These are phyloP conservation scores for Acleris sparsana DNA, from an alignment of 2,888 invertebrate genomes.

Conservation along the genomic window DNA sequence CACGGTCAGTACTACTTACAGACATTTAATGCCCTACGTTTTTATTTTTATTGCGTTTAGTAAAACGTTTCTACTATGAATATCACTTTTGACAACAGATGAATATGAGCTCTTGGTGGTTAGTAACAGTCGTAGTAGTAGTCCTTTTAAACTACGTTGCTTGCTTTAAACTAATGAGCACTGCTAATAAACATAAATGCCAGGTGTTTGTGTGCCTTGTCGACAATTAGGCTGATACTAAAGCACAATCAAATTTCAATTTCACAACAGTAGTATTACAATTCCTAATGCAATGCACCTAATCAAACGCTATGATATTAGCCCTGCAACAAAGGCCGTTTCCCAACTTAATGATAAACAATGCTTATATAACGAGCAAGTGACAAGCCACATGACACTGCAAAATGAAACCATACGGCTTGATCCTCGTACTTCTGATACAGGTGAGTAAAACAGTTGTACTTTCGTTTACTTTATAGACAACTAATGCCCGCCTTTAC, in stretches of 20 bases:
- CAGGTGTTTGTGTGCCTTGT: not conserved
- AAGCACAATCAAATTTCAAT: conserved; percentile 3
- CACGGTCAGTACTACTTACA: too few relatives aligned
- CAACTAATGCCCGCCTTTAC: not conserved
- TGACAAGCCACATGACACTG: conserved; percentile 17
- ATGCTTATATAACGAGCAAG: conserved; percentile 29
- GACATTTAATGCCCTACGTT: too few relatives aligned
- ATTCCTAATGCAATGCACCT: conserved; percentile 16
- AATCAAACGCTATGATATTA: conserved; percentile 43
- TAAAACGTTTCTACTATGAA: too few relatives aligned
- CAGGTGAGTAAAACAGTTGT: conserved; percentile 59
- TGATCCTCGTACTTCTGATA: conserved; percentile 62
- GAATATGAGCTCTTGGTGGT: too few relatives aligned
- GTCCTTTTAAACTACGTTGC: too few relatives aligned
- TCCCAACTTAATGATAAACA: conserved; percentile 57
- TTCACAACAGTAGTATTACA: conserved; percentile 19
- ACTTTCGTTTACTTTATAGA: conserved; percentile 1
- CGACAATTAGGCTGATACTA: not conserved
- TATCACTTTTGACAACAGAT: too few relatives aligned
- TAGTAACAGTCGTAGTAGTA: too few relatives aligned
- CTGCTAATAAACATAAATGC: too few relatives aligned
- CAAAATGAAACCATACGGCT: conserved; percentile 65
- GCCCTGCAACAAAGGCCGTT: conserved; percentile 50
- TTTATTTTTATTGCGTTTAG: too few relatives aligned
- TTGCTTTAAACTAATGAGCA: too few relatives aligned